These are phyloP conservation scores for Drosophila monieri DNA, from an alignment of 2,888 invertebrate genomes.

Conservation along the genomic window DNA sequence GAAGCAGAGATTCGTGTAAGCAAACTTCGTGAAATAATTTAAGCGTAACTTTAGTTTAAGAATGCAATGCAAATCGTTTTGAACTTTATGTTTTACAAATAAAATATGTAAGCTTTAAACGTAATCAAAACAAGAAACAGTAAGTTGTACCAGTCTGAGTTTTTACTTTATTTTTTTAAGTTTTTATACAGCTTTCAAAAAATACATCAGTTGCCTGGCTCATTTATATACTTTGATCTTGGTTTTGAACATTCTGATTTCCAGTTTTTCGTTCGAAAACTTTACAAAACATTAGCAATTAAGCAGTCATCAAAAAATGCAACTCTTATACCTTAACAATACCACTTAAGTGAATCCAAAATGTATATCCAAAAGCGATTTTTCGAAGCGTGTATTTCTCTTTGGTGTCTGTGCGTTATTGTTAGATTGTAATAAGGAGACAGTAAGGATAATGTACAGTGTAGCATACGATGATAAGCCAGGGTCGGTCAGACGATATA, in stretches of 20 bases:
- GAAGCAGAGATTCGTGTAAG: conserved; percentile 10
- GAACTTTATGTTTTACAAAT: conserved; percentile 59
- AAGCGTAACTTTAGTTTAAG: conserved; percentile 52
- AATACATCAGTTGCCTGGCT: conserved; percentile 23
- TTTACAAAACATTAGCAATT: conserved; percentile 8
- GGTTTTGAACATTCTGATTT: not conserved
- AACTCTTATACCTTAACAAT: conserved; percentile 20
- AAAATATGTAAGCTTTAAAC: conserved; percentile 74
- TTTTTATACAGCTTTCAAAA: conserved; percentile 1
- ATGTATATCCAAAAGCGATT: conserved; percentile 17
- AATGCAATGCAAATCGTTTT: conserved; percentile 48
- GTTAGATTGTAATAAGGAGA: conserved; percentile 39
- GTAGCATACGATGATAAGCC: conserved; percentile 49
- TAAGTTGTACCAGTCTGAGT: conserved; percentile 36
- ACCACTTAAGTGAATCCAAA: conserved; percentile 15
- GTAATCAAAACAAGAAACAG: conserved; percentile 57
- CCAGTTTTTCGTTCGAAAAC: conserved; percentile 3
- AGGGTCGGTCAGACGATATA: conserved; percentile 21
- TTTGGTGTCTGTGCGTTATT: conserved; percentile 50
- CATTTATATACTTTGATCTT: conserved; percentile 16
- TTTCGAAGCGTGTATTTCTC: conserved; percentile 19
- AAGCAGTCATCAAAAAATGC: conserved; percentile 19
- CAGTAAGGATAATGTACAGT: conserved; percentile 58
- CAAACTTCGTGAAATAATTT: conserved; percentile 36
- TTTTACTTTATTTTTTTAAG: conserved; percentile 16